Base-by-base conservation (phyloP, 2,888 invertebrate species). In the Scrobipalpa atriplicella region DNA sequence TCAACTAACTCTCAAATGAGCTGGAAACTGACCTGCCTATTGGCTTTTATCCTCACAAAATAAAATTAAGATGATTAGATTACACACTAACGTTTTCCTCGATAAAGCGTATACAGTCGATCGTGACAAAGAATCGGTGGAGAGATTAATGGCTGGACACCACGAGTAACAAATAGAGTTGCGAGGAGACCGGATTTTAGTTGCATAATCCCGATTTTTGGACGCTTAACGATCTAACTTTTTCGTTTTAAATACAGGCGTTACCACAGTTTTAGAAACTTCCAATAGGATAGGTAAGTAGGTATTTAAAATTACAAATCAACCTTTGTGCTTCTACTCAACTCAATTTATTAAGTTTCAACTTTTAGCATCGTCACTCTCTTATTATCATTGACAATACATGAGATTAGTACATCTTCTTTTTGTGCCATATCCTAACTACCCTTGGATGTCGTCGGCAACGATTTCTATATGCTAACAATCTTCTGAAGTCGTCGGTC, bases 71-170 rank as follows among this genome's bases (percentile, higher is more conserved):
- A n/a, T n/a, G 56, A 62, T 21, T n/a, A n/a, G 21, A 56, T 21
- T 18, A 16, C 16, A 39, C 21, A 38, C 19, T 21, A 62, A 65
- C 29, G 13, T 41, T 21, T 62, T 39, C 16, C 38, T 60, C 65
- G 64, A 73, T 72, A 62, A 64, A 66, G 36, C 41, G 11, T 62
- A 29, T 62, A 21, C 75, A 75, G 73, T 78, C 78, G 80, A 84
- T 71, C 79, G 74, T 84, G 81, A 84, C 83, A 84, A 84, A 84
- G 82, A 84, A 83, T 82, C 77, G 77, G 75, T 78, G 78, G 77
- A 72, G 75, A 78, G 80, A 82, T 76, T 82, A 84, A 84, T 84
- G 80, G 75, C 73, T 69, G 69, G 68, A 70, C 73, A 70, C 70
- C 70, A 72, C 72, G 70, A 56, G 21, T 21, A 21, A 21, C 21